phyloP scores from a whole-genome alignment of 2,888 invertebrate genomes.

The Cryptosula pallasiana region DNA sequence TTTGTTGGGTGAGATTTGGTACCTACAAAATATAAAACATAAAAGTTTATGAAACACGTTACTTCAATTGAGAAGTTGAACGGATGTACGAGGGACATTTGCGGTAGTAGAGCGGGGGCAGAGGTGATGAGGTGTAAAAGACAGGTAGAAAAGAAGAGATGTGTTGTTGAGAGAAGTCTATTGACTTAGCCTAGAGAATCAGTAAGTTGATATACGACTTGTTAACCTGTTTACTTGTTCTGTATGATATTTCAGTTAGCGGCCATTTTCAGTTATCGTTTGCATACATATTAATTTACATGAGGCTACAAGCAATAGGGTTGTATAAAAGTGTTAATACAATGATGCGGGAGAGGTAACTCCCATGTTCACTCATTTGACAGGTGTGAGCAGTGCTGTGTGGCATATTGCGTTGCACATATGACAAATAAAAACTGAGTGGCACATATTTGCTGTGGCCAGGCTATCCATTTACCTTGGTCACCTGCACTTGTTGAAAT shows the following conservation, averaged over 20 bases:
- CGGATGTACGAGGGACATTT: too few species aligned
- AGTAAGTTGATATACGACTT: constrained; percentile 8
- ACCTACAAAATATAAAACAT: constrained; percentile 35
- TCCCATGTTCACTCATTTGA: too few species aligned
- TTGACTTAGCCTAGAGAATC: background rate
- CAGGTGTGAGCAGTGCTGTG: too few species aligned
- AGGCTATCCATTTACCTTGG: background rate
- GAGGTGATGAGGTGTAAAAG: too few species aligned
- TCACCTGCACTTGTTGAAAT: constrained; percentile 22
- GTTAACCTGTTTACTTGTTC: constrained; percentile 1
- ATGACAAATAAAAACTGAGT: background rate
- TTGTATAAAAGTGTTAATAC: too few species aligned
- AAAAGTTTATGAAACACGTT: too few species aligned
- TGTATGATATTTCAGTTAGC: constrained; percentile 14
- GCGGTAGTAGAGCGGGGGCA: too few species aligned
- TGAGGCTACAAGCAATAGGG: background rate
- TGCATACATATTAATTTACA: background rate
- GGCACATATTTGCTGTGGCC: constrained; percentile 1
- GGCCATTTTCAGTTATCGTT: background rate
- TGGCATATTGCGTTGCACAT: background rate
- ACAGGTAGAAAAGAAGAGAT: too few species aligned
- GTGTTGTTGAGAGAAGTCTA: too few species aligned
- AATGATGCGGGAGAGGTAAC: too few species aligned
- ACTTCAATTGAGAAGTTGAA: too few species aligned
- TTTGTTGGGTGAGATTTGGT: constrained; percentile 31